Evolutionary conservation across 1,140 invertebrate species (phyloP), one percentile per base, ranked within the genome.

Genomic region (Adelges cooleyi): DNA sequence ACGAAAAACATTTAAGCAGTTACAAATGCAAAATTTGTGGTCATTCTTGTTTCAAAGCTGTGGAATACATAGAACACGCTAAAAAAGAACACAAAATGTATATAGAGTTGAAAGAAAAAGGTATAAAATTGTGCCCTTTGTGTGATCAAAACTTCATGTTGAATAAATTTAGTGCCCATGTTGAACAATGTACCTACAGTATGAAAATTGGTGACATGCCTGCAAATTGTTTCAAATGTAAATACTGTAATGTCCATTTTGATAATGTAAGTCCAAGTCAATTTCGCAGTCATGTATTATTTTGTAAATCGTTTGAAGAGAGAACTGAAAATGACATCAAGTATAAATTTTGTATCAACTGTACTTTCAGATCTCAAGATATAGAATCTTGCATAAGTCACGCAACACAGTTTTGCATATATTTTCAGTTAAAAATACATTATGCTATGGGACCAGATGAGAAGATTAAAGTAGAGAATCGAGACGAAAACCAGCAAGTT

Each of bases 111-210:
- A 44, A 44, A 29, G 40, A 59, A 5, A 2, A 18, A 10, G 53
- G 38, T 17, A 59, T 59, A 25, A 13, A 20, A 59, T 27, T 59
- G 13, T 59, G 54, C 10, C 54, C 54, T 17, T 13, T 59, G 11
- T 59, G 54, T 59, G 40, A 59, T 15, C 2, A 3, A 0, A 29
- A 44, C 18, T 44, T 25, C 18, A 9, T 11, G 0, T 5, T 4
- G 1, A 3, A 6, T 11, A 4, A 44, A 2, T 59, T 44, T 29
- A 5, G 4, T 0, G 9, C 9, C 6, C 54, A 59, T 44, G 8
- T 59, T 18, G 38, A 59, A 27, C 15, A 11, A 0, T 59, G 54
- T 2, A 59, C 54, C 2, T 42, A 27, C 18, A 59, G 13, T 9
- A 29, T 59, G 54, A 27, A 13, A 27, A 11, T 59, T 20, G 17